phyloP scores from a whole-genome alignment of 2,888 invertebrate species.

The Morpho deidamia region DNA sequence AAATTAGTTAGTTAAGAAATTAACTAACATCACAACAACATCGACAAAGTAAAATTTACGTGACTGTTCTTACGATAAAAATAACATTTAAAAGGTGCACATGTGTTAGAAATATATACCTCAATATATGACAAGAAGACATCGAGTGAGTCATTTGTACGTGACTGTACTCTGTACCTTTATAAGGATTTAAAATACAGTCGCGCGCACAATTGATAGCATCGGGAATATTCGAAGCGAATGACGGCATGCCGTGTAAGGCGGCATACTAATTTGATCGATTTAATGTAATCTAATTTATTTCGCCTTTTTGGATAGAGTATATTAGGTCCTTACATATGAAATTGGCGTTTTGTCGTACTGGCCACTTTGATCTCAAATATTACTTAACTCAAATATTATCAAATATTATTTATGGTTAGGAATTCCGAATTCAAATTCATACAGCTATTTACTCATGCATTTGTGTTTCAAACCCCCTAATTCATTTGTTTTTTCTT shows the following conservation, averaged over 20 bases:
- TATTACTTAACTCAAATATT: no score
- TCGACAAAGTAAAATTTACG: background rate
- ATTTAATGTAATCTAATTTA: slow-evolving; percentile 19
- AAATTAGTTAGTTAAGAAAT: no score
- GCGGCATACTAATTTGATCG: slow-evolving; percentile 44
- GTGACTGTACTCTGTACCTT: slow-evolving; percentile 59
- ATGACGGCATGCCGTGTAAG: slow-evolving; percentile 33
- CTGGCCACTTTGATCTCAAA: no score
- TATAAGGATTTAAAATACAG: slow-evolving; percentile 47
- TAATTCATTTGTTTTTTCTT: no score
- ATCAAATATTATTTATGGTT: no score
- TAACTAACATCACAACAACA: no score
- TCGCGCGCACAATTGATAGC: slow-evolving; percentile 48
- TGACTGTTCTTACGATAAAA: background rate
- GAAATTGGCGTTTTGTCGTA: no score
- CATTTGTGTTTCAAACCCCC: no score
- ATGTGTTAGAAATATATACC: background rate
- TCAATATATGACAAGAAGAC: slow-evolving; percentile 16
- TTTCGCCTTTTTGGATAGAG: slow-evolving; percentile 1
- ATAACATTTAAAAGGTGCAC: background rate
- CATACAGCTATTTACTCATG: no score
- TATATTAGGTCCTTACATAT: no score
- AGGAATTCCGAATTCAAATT: no score
- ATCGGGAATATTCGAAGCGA: slow-evolving; percentile 43
- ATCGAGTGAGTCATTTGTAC: slow-evolving; percentile 44